Conservation (phyloP, 2,113 vertebrate species). For the Holacanthus passer region DNA sequence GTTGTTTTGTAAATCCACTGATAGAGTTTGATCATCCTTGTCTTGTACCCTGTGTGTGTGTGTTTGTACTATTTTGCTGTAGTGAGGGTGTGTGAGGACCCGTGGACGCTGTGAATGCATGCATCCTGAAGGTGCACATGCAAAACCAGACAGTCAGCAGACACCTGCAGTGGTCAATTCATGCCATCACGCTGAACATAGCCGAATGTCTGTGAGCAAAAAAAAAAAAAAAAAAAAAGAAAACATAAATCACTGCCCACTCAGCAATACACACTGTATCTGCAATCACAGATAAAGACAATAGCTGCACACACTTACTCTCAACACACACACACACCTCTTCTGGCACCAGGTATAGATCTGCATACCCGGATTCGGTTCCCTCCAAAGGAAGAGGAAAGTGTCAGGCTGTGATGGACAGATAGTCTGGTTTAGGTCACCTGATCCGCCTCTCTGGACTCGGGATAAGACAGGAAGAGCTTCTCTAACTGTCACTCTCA, state of each 20-base stretch:
- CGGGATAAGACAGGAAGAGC: conserved; percentile 57
- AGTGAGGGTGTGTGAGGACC: conserved; percentile 19
- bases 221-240: not conserved
- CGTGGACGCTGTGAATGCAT: conserved; percentile 11
- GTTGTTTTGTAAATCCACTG: not conserved
- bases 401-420: conserved; percentile 50
- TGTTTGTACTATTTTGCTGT: not conserved
- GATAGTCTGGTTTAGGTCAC: conserved; percentile 52
- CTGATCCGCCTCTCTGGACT: conserved; percentile 55
- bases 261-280: conserved; percentile 36
- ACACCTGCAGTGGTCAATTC: conserved; percentile 66
- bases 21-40: conserved; percentile 34
- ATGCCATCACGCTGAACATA: conserved; percentile 34
- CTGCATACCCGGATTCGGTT: conserved; percentile 37
- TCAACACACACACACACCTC: not conserved
- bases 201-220: not conserved
- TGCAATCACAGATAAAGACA: conserved; percentile 22
- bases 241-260: conserved; percentile 28
- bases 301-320: conserved; percentile 5
- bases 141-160: conserved; percentile 65
- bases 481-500: conserved; percentile 57
- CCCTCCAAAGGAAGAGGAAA: conserved; percentile 41
- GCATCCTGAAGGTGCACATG: conserved; percentile 49
- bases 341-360: conserved; percentile 19
- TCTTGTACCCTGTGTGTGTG: not conserved